These are phyloP conservation scores for Amblyjoppa proteus DNA, from an alignment of 2,888 invertebrate species.

Conservation along the genomic window DNA sequence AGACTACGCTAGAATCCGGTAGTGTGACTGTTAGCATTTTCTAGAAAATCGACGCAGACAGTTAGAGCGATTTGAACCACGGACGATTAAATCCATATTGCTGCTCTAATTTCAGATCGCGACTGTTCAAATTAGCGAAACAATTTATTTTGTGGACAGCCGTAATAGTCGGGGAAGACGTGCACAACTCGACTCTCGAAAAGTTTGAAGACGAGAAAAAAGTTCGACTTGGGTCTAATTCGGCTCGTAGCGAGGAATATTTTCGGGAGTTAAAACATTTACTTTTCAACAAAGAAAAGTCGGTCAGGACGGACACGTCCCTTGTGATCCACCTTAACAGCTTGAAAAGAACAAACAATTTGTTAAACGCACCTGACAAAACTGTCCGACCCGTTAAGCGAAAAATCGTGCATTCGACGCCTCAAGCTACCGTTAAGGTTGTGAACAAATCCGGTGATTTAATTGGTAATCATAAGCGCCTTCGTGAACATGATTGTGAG, in stretches of 20 bases:
- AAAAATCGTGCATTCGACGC: constrained; percentile 27
- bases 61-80: constrained; percentile 33
- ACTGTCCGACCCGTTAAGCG: background rate
- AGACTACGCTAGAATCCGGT: constrained; percentile 17
- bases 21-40: constrained; percentile 33
- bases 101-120: constrained; percentile 40
- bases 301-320: constrained; percentile 59
- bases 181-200: constrained; percentile 36
- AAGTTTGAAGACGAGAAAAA: background rate
- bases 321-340: constrained; percentile 57
- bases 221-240: constrained; percentile 37
- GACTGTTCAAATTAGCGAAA: constrained; percentile 44
- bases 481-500: too few species aligned
- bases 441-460: background rate
- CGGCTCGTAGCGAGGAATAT: constrained; percentile 59
- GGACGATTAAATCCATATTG: constrained; percentile 57
- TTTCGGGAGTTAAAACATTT: constrained; percentile 57
- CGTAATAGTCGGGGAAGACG: constrained; percentile 36
- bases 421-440: constrained; percentile 11
- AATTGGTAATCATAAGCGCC: background rate
- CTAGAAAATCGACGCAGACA: constrained; percentile 39
- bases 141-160: constrained; percentile 61
- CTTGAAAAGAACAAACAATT: constrained; percentile 55
- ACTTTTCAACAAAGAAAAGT: constrained; percentile 48
- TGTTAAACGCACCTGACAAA: constrained; percentile 47